phyloP scores from a whole-genome alignment of 1,140 invertebrate genomes.

The Bacillus rossius region DNA sequence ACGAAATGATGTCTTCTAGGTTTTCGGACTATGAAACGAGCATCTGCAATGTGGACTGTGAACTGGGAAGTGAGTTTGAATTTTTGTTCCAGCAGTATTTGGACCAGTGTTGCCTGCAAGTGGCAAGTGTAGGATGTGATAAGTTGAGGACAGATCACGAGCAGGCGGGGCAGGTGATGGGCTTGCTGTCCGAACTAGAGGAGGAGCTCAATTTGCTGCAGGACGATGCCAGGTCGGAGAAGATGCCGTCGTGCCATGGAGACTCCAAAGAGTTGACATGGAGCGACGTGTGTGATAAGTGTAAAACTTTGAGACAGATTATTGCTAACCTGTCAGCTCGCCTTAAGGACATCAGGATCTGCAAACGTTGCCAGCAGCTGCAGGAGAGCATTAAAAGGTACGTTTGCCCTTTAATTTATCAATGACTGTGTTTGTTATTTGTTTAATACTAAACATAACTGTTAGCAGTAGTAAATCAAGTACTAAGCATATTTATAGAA shows the following conservation, averaged over 20 bases:
- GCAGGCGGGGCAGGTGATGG: background rate
- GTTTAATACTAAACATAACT: background rate
- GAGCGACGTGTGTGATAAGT: conserved; percentile 35
- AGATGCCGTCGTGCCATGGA: conserved; percentile 8
- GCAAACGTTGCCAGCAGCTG: conserved; percentile 52
- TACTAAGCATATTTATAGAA: background rate
- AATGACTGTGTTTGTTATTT: background rate
- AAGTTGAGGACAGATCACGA: background rate
- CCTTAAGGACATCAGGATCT: conserved; percentile 31
- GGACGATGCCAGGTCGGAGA: conserved; percentile 25
- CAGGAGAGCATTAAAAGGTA: conserved; percentile 49
- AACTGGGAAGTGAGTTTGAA: conserved; percentile 8
- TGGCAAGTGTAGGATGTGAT: background rate
- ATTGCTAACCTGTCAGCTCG: conserved; percentile 25
- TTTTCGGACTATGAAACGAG: background rate
- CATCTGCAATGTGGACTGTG: background rate
- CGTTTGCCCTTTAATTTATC: background rate
- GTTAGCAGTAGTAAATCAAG: background rate
- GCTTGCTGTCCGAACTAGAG: conserved; percentile 28
- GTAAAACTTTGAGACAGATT: conserved; percentile 42
- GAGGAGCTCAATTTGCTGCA: conserved; percentile 32
- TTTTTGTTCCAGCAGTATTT: conserved; percentile 11
- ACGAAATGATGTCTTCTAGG: background rate
- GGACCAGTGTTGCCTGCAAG: background rate
- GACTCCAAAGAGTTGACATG: conserved; percentile 20